phyloP scores from a whole-genome alignment of 2,888 invertebrate species.

The Lamproptera curius region DNA sequence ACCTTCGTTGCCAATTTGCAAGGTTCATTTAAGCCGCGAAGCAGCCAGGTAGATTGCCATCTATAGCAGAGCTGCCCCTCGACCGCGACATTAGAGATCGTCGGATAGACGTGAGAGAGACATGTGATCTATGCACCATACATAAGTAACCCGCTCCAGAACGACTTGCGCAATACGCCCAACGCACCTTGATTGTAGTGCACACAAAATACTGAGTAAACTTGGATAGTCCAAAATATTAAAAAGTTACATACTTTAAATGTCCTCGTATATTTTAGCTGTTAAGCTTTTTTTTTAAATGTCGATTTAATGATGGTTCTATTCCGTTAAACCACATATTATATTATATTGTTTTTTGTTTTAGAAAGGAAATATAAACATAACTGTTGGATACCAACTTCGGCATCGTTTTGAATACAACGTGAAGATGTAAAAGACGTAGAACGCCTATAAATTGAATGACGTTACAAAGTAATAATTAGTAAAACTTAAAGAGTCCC shows the following conservation, averaged over 20 bases:
- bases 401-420: no score
- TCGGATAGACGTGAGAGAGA: slow-evolving; percentile 12
- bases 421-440: no score
- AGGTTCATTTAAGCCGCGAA: neutral
- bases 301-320: neutral
- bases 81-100: slow-evolving; percentile 9
- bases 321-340: no score
- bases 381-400: no score
- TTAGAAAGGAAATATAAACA: no score
- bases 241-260: neutral
- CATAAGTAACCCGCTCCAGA: slow-evolving; percentile 24
- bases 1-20: neutral
- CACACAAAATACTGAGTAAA: neutral
- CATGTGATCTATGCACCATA: slow-evolving; percentile 51
- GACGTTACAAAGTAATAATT: no score
- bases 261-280: no score
- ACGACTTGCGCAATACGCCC: slow-evolving; percentile 51
- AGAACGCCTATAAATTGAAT: no score
- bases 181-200: slow-evolving; percentile 26
- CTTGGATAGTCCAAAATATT: slow-evolving; percentile 4
- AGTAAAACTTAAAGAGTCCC: no score
- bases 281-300: no score
- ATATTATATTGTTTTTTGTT: no score
- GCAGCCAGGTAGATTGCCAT: neutral
- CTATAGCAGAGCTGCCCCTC: slow-evolving; percentile 6